phyloP scores from a whole-genome alignment of 2,797 vertebrate genomes.

The Ataeniobius toweri region DNA sequence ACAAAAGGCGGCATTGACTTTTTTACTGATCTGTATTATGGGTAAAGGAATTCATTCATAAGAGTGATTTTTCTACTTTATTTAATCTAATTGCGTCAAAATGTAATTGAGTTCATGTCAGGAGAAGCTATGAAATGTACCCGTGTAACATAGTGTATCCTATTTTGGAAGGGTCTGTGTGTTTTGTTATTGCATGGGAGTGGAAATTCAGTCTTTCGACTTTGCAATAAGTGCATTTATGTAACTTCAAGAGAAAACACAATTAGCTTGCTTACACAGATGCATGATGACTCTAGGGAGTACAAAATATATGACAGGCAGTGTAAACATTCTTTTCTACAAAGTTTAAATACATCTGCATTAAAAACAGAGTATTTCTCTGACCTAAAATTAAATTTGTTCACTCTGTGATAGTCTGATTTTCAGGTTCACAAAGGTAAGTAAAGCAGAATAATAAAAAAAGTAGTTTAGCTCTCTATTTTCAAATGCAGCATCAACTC shows the following conservation, averaged over 20 bases:
- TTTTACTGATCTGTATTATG: no score
- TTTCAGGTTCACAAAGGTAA: slow-evolving; percentile 45
- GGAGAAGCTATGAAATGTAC: neutral
- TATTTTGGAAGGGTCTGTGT: neutral
- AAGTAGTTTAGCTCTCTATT: slow-evolving; percentile 53
- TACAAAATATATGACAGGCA: slow-evolving; percentile 17
- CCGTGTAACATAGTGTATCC: neutral
- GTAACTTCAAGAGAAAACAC: neutral
- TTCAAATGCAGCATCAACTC: slow-evolving; percentile 45
- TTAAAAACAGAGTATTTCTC: slow-evolving; percentile 35
- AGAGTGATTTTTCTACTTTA: neutral
- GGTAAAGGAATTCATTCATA: neutral
- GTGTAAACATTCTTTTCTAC: slow-evolving; percentile 16
- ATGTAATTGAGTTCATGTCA: neutral
- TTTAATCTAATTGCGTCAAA: neutral
- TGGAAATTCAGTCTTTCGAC: neutral
- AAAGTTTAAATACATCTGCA: neutral
- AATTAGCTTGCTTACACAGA: slow-evolving; percentile 18
- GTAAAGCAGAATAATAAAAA: slow-evolving; percentile 43
- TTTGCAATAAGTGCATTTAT: neutral
- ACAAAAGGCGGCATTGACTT: no score
- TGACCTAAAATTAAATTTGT: slow-evolving; percentile 41
- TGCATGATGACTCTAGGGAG: slow-evolving; percentile 14
- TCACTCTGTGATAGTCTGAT: slow-evolving; percentile 48
- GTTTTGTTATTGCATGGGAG: neutral